Base-by-base conservation (phyloP, 2,888 invertebrate genomes). In the Pilophorus perplexus region DNA sequence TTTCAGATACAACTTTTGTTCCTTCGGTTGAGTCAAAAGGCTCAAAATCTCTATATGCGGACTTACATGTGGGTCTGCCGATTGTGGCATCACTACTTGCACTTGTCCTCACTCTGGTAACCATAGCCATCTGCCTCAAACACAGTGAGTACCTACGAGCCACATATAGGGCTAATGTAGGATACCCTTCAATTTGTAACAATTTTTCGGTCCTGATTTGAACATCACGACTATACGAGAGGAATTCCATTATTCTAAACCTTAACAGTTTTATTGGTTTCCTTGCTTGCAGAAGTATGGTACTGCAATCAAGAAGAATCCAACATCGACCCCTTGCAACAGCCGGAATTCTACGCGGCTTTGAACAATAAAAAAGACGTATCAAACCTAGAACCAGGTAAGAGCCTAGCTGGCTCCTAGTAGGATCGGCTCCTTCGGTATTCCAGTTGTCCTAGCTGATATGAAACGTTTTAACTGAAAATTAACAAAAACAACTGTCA, bases 41-140 rank as follows among this genome's bases (percentile, higher is more conserved):
- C n/a, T 59, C 59, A 1, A 40, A 65, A 20, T 55, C 68, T n/a
- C 38, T 52, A 10, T 59, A 40, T 27, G 28, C 37, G 16, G 68
- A 68, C 28, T 48, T 65, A 14, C 57, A 64, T n/a, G 52, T 65
- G 37, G 50, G 57, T 5, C 44, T 68, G 27, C 68, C 68, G 0
- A 68, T 68, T 40, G 33, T 59, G 16, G 68, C 68, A 16, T 68
- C 68, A 12, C 12, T 68, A 10, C 14, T 65, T 20, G 68, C 68
- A 22, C 50, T 68, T 12, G 23, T 68, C 20, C 64, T 68, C 18
- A 65, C 64, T 10, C 48, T 68, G 4, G 54, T 64, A 23, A 68
- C 68, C 14, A 64, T 68, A 14, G 57, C 65, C 12, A 64, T 68
- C n/a, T 68, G 68, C 38, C 65, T 68, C 37, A 64, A 59, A 22